Base-by-base conservation (phyloP, 2,113 vertebrate genomes). In the Hyaena hyaena region DNA sequence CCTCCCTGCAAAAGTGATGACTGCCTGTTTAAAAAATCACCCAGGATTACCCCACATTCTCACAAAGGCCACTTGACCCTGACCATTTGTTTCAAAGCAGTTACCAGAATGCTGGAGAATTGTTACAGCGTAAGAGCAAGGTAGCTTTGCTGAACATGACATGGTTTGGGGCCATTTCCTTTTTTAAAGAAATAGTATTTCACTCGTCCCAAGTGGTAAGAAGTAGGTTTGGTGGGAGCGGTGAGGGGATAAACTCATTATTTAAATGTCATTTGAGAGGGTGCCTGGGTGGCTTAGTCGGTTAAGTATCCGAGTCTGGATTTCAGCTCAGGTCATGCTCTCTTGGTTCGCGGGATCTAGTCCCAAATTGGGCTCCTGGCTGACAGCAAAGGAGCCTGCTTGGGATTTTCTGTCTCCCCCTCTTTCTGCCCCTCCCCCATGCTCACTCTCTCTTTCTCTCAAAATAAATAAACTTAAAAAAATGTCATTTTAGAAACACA, bases 81-180 rank as follows among this genome's bases (percentile, higher is more conserved):
- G 48, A 35, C 53, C 33, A 10, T 43, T 74, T 74, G 31, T 90
- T 85, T 92, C 76, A 48, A 71, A 71, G 24, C 23, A 23, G 39
- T 77, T 93, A 73, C 95, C 82, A 55, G 21, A 68, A 93, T 85
- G 48, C 65, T 74, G 68, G 85, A 92, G 45, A 95, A 89, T n/a
- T 86, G 68, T 83, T 63, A 76, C 4, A 50, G 7, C 10, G 4
- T n/a, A 23, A 89, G 82, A 93, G 26, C 71, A 86, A 94, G 24
- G 43, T 58, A 43, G 39, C 16, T 53, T 90, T 65, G 80, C 74
- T 87, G 48, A 90, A 71, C 21, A 61, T 1, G n/a, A 43, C 17
- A 11, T 14, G 43, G 14, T 88, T 77, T 96, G 45, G 63, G 83
- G 74, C 58, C 6, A 10, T 76, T 92, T 90, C 17, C 6, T 77